Base-by-base conservation (phyloP, 2,888 invertebrate species). In the Fragum fragum region DNA sequence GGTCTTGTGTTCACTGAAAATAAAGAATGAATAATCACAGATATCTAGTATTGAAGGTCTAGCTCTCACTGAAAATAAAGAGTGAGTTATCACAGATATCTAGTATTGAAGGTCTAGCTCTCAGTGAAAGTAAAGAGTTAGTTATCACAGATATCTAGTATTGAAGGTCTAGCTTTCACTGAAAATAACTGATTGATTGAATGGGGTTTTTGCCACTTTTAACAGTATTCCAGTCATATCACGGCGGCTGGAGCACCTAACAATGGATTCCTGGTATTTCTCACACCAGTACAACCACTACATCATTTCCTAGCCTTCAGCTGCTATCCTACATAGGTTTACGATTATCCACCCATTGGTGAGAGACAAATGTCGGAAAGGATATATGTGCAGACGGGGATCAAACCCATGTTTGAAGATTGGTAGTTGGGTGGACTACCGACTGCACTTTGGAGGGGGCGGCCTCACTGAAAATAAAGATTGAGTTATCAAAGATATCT, bases 401-500 rank as follows among this genome's bases (percentile, higher is more conserved):
- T n/a, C n/a, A n/a, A n/a, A n/a, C n/a, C n/a, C n/a, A n/a, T n/a
- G n/a, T n/a, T n/a, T n/a, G n/a, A n/a, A n/a, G n/a, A n/a, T n/a
- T n/a, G n/a, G n/a, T n/a, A n/a, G n/a, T n/a, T n/a, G n/a, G n/a
- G n/a, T n/a, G n/a, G n/a, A n/a, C n/a, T n/a, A n/a, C n/a, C n/a
- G n/a, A n/a, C n/a, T n/a, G n/a, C n/a, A n/a, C n/a, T n/a, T 70
- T 23, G 39, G 52, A 28, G n/a, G 66, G 29, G 70, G 63, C 1
- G 73, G 73, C 21, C 78, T 73, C 39, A 79, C 79, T 79, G 55
- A 69, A n/a, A 53, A 72, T 0, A 59, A 5, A 26, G 11, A 57
- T 5, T 57, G 23, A 57, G 5, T 47, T 9, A 36, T 97, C 95
- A 98, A 97, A 91, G 97, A 96, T 92, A 96, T 94, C 32, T 93